phyloP scores from a whole-genome alignment of 2,888 invertebrate genomes.

The Tupiocoris notatus region DNA sequence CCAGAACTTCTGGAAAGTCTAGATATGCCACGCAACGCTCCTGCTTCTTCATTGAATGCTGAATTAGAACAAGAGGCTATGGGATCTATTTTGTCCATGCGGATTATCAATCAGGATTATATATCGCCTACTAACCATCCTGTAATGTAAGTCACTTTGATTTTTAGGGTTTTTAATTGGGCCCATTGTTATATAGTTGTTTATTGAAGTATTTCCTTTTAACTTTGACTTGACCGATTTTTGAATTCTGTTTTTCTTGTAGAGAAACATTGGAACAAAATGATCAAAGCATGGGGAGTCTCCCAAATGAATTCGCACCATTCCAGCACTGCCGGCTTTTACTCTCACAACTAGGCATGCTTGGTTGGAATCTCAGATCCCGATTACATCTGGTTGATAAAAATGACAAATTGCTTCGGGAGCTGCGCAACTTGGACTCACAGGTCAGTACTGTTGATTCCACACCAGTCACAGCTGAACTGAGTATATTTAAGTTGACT shows the following conservation, averaged over 20 bases:
- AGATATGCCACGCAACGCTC: constrained; percentile 73
- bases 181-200: too few species aligned
- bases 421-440: constrained; percentile 87
- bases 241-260: neutral
- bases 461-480: too few species aligned
- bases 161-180: too few species aligned
- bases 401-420: constrained; percentile 83
- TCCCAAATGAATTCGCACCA: constrained; percentile 55
- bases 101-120: constrained; percentile 73
- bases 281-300: constrained; percentile 16
- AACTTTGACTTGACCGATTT: too few species aligned
- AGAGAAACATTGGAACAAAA: constrained; percentile 1
- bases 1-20: constrained; percentile 75
- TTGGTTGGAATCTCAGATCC: constrained; percentile 83
- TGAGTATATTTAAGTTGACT: too few species aligned
- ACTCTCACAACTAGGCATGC: constrained; percentile 87
- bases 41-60: constrained; percentile 68
- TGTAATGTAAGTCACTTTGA: constrained; percentile 1
- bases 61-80: constrained; percentile 83
- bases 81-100: constrained; percentile 77
- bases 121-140: constrained; percentile 20
- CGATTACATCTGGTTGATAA: constrained; percentile 83
- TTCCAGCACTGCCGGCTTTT: constrained; percentile 84
- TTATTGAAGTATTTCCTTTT: neutral
- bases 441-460: constrained; percentile 61